A percentile compares a stretch with the other conserved stretches of the same genome.
phyloP scores from a whole-genome alignment of 2,888 invertebrate species.

The Cheilosia pagana region DNA sequence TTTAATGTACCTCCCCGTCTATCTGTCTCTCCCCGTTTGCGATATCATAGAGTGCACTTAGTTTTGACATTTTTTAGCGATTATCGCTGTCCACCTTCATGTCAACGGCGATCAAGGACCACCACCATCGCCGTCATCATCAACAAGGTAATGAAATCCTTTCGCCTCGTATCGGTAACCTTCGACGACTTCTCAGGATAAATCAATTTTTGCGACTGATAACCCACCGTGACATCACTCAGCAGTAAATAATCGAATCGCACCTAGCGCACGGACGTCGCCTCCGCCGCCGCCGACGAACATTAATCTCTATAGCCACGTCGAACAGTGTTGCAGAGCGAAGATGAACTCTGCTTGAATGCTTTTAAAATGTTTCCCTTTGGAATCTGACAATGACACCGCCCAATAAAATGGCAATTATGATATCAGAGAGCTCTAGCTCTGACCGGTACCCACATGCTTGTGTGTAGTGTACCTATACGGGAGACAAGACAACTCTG shows the following conservation, averaged over 20 bases:
- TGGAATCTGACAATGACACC: conserved; percentile 62
- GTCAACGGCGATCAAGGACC: conserved; percentile 51
- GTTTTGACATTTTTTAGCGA: conserved; percentile 67
- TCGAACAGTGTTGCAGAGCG: not conserved
- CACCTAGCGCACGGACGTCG: conserved; percentile 43
- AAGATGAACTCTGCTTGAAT: conserved; percentile 35
- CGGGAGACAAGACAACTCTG: conserved; percentile 66
- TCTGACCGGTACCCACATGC: conserved; percentile 8
- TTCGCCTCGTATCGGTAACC: conserved; percentile 62
- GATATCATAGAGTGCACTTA: conserved; percentile 71
- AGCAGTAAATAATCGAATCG: conserved; percentile 74
- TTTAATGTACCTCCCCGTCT: conserved; percentile 31
- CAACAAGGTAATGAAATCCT: conserved; percentile 59
- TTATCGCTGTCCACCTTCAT: conserved; percentile 70
- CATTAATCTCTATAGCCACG: conserved; percentile 58
- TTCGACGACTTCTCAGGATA: conserved; percentile 69
- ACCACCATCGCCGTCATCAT: conserved; percentile 29
- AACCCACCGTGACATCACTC: conserved; percentile 71
- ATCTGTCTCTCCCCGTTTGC: not conserved
- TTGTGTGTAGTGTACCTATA: conserved; percentile 13
- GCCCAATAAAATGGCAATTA: conserved; percentile 75
- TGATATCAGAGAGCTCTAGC: conserved; percentile 62
- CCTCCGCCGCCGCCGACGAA: conserved; percentile 25
- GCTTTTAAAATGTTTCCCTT: conserved; percentile 56
- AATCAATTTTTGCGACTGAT: conserved; percentile 73